Evolutionary conservation across 2,113 vertebrate genomes (phyloP), one percentile per base, ranked within the genome.

Genomic region (Plecotus auritus): DNA sequence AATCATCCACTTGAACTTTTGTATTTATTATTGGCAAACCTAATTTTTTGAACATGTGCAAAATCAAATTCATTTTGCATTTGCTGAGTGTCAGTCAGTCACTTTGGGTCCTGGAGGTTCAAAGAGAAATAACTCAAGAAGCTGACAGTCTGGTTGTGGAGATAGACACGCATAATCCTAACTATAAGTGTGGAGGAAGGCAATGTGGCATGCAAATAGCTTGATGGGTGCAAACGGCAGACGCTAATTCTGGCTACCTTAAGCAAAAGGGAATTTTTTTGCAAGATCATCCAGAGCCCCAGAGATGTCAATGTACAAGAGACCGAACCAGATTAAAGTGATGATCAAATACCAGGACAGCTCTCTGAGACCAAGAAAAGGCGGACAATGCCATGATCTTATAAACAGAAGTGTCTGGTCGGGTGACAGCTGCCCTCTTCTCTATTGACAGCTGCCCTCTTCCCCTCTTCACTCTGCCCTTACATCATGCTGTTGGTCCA

Each of bases 1-100:
- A 72, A 92, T 73, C 7, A 83, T 61, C 69, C 35, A 82, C 11
- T 61, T 35, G 51, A 72, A 78, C 51, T 78, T 76, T 89, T 83
- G 54, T 93, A 64, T 81, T 67, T 90, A 16, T 76, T 93, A 90
- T 42, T 89, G 84, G 64, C 40, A 89, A 93, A 45, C 17, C 54
- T 96, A 73, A 42, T 56, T 70, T 94, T 96, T 91, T 73, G n/a
- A 96, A 82, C 32, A 85, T 18, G 17, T 93, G 45, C 11, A 85
- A 76, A 88, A 42, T 67, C 51, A 16, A 54, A 47, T 56, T 76
- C 18, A 81, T 70, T 88, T 91, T 69, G 30, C 47, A 80, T 95
- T 93, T 90, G 35, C 54, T 84, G 26, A 82, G 13, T 76, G 90
- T 87, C 78, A 66, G 14, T 78, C 23, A 94, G 51, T 92, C 42